These are phyloP conservation scores for Holacanthella duospinosa DNA, from an alignment of 2,888 invertebrate genomes.

Conservation along the genomic window DNA sequence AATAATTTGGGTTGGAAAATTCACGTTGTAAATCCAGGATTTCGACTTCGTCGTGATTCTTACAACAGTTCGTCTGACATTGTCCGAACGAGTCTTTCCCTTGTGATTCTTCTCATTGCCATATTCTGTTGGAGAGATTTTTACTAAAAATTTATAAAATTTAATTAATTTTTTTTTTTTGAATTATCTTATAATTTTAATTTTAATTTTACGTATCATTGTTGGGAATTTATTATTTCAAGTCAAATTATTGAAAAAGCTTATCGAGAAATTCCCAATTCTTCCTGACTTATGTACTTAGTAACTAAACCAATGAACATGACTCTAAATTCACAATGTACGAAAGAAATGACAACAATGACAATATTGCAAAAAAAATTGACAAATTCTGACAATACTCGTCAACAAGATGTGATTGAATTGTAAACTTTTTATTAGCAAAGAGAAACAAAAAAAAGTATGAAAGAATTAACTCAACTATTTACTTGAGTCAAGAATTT, in stretches of 20 bases:
- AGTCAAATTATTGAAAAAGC: too few relatives aligned
- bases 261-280: too few relatives aligned
- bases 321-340: not conserved
- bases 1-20: constrained; percentile 88
- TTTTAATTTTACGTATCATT: too few relatives aligned
- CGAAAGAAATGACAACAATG: not conserved
- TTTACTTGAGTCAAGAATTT: too few relatives aligned
- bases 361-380: not conserved
- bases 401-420: constrained; percentile 1
- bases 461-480: not conserved
- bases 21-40: constrained; percentile 65
- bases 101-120: not conserved
- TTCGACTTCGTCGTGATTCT: constrained; percentile 35
- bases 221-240: not conserved
- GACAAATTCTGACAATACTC: not conserved
- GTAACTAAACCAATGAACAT: too few relatives aligned
- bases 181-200: not conserved
- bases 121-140: not conserved
- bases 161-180: not conserved
- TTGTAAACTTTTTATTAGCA: not conserved
- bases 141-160: not conserved
- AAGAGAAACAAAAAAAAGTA: not conserved
- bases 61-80: not conserved
- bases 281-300: too few relatives aligned
- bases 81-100: not conserved